Evolutionary conservation across 2,797 vertebrate genomes (phyloP), one percentile per base, ranked within the genome.

Genomic region (Oryzias sinensis): DNA sequence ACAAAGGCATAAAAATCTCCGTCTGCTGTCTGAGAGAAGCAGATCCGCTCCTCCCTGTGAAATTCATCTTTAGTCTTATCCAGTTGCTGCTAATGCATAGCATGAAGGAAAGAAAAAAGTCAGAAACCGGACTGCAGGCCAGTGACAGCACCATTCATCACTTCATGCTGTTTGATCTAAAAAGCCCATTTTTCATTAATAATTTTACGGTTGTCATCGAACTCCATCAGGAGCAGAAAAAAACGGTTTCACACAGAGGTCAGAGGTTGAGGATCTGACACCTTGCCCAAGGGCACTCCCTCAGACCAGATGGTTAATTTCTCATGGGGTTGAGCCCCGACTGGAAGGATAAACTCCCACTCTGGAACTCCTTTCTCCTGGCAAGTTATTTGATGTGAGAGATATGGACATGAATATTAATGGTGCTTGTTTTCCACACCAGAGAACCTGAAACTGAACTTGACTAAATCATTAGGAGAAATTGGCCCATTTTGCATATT

Each of bases 141-240:
- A 27, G 43, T 65, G 76, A 83, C 81, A 66, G 75, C 57, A 0
- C 62, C 72, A 77, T 82, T 82, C 79, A 86, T 88, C 77, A 82
- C 0, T 42, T 16, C 68, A 60, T 60, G 70, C 79, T 51, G 59
- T 80, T 80, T 85, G 76, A 84, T 85, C 76, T 79, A 69, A 53
- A 81, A 87, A 82, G 74, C 59, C 59, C 42, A 46, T 74, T 78
- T 77, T 77, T 76, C 74, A 77, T 85, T 71, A 80, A 83, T 77
- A 74, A 76, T 71, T 79, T 75, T 75, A 60, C 41, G 51, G 68
- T 71, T 20, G 37, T 61, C 56, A 5, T 37, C 20, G 51, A 48
- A 56, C 51, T 59, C 51, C 65, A 56, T 3, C 6, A 20, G 33
- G 49, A 62, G 14, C 14, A n/a, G 48, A 61, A 62, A 72, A 15